Evolutionary conservation across 1,140 invertebrate genomes (phyloP).

Genomic region (Homalodisca vitripennis): DNA sequence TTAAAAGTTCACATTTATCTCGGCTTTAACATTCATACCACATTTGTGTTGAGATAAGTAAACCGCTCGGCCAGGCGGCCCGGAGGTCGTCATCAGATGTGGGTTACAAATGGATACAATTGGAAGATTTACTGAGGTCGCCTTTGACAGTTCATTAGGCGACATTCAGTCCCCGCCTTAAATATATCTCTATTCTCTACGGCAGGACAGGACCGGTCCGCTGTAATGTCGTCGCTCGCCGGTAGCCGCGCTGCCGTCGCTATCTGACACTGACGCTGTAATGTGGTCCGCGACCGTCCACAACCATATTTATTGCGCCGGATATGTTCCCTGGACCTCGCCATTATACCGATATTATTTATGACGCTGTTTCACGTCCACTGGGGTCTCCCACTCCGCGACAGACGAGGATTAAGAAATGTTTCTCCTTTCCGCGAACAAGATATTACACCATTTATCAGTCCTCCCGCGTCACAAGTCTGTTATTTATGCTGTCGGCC

Average conservation of each 20-base stretch:
- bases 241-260: not conserved
- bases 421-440: conserved; percentile 16
- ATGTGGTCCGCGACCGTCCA: no score
- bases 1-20: no score
- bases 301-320: conserved; percentile 21
- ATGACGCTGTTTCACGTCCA: not conserved
- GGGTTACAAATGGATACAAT: not conserved
- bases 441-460: conserved; percentile 23
- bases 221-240: not conserved
- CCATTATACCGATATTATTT: conserved; percentile 22
- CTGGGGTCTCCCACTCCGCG: not conserved
- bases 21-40: conserved; percentile 14
- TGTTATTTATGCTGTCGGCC: not conserved
- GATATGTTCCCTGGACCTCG: not conserved
- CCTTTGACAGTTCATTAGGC: conserved; percentile 1
- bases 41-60: conserved; percentile 1
- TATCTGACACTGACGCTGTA: not conserved
- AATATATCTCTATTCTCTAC: not conserved
- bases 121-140: not conserved
- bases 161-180: conserved; percentile 10
- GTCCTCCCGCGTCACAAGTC: conserved; percentile 1
- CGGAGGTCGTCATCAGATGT: not conserved
- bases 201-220: not conserved
- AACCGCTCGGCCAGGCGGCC: no score
- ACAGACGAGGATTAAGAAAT: conserved; percentile 20